Conservation (phyloP, 2,797 vertebrate genomes). For the Falco biarmicus region DNA sequence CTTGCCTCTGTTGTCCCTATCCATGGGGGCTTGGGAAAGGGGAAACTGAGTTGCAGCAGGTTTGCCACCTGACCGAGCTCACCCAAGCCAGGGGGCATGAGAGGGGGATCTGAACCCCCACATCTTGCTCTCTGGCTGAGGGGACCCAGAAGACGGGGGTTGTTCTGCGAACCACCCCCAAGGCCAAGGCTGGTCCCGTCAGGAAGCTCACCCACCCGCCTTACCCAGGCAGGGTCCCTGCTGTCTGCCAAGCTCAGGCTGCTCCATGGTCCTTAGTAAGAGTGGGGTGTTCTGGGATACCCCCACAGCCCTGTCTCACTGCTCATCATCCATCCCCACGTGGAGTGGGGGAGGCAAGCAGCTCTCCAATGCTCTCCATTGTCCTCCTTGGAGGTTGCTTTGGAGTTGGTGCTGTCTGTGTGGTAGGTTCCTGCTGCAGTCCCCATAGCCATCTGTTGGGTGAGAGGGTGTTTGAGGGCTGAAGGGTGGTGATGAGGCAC, state of each 20-base stretch:
- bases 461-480: not conserved
- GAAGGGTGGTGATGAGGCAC: not conserved
- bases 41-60: not conserved
- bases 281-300: not conserved
- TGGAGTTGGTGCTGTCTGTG: not conserved
- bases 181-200: fast-evolving
- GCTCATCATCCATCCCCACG: fast-evolving
- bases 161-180: not conserved
- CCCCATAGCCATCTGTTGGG: not conserved
- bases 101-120: not conserved
- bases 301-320: not conserved
- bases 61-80: fast-evolving
- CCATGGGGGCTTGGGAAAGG: not conserved
- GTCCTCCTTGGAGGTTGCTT: not conserved
- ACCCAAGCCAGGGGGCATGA: not conserved
- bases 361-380: not conserved
- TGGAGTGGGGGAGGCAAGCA: not conserved
- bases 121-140: not conserved
- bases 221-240: not conserved
- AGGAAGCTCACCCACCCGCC: fast-evolving
- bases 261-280: fast-evolving
- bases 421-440: not conserved
- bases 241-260: not conserved
- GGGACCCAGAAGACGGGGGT: not conserved
- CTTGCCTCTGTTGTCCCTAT: not conserved